These are phyloP conservation scores for Penaeus indicus DNA, from an alignment of 1,140 invertebrate species.

Conservation along the genomic window DNA sequence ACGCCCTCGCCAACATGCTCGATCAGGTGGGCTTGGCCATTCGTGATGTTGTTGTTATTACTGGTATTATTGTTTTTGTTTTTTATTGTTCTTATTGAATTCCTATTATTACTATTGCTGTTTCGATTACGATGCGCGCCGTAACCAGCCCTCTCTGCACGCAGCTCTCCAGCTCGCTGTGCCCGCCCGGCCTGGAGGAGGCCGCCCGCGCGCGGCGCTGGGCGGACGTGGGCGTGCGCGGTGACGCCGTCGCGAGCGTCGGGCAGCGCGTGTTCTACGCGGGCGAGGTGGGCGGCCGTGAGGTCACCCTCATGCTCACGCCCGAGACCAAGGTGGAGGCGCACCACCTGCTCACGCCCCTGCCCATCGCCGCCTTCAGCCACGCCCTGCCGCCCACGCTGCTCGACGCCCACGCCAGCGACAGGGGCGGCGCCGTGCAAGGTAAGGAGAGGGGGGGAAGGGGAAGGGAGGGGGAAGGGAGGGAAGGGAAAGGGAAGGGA, in stretches of 20 bases:
- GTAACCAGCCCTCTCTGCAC: background rate
- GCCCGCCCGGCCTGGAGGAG: slow-evolving; percentile 42
- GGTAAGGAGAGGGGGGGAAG: background rate
- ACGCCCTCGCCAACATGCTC: slow-evolving; percentile 85
- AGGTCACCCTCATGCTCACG: slow-evolving; percentile 80
- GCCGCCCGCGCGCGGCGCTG: slow-evolving; percentile 19
- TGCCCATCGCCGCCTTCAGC: slow-evolving; percentile 83
- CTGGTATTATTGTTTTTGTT: too few species aligned
- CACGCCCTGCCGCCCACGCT: slow-evolving; percentile 80
- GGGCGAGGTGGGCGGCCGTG: slow-evolving; percentile 79
- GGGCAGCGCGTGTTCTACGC: slow-evolving; percentile 80
- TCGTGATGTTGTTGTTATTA: background rate
- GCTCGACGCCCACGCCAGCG: slow-evolving; percentile 67
- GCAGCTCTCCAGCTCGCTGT: slow-evolving; percentile 36
- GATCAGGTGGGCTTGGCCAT: slow-evolving; percentile 64
- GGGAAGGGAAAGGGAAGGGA: too few species aligned
- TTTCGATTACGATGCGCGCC: too few species aligned
- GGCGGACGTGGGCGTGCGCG: slow-evolving; percentile 71
- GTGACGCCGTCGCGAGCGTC: slow-evolving; percentile 74
- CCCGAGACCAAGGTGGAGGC: slow-evolving; percentile 74
- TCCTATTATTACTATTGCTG: too few species aligned
- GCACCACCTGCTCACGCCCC: slow-evolving; percentile 76
- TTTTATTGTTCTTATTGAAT: too few species aligned
- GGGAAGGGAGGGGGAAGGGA: too few species aligned
- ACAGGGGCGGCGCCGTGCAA: slow-evolving; percentile 33